Conservation (phyloP, 2,888 invertebrate genomes). For the Caradrina clavipalpis region DNA sequence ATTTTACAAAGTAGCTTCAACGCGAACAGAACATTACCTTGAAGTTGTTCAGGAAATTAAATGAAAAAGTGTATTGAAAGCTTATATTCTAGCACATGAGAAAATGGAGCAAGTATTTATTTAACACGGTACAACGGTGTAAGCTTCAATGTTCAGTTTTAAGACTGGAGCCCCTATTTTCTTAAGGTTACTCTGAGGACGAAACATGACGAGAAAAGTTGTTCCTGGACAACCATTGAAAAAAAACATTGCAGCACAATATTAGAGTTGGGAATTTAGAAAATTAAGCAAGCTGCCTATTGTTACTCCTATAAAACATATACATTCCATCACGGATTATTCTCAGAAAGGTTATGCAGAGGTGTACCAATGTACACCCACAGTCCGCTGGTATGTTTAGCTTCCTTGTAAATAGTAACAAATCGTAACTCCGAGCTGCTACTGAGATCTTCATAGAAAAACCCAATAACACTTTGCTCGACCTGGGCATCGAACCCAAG, state of each 20-base stretch:
- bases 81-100: slow-evolving; percentile 24
- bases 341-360: too few relatives aligned
- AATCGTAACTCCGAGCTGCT: too few relatives aligned
- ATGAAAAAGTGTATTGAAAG: slow-evolving; percentile 34
- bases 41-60: slow-evolving; percentile 48
- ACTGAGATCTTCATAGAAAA: too few relatives aligned
- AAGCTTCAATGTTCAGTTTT: slow-evolving; percentile 7
- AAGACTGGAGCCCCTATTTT: not conserved
- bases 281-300: too few relatives aligned
- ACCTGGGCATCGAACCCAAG: too few relatives aligned
- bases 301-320: too few relatives aligned
- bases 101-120: slow-evolving; percentile 29
- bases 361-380: too few relatives aligned
- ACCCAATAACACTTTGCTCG: too few relatives aligned
- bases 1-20: slow-evolving; percentile 43
- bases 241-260: not conserved
- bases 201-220: not conserved
- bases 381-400: too few relatives aligned
- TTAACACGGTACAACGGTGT: slow-evolving; percentile 1
- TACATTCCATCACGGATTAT: too few relatives aligned
- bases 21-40: slow-evolving; percentile 29
- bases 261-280: too few relatives aligned
- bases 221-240: not conserved
- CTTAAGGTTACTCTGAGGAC: not conserved
- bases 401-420: too few relatives aligned